Evolutionary conservation across 2,113 vertebrate species (phyloP).

Genomic region (Cariama cristata): DNA sequence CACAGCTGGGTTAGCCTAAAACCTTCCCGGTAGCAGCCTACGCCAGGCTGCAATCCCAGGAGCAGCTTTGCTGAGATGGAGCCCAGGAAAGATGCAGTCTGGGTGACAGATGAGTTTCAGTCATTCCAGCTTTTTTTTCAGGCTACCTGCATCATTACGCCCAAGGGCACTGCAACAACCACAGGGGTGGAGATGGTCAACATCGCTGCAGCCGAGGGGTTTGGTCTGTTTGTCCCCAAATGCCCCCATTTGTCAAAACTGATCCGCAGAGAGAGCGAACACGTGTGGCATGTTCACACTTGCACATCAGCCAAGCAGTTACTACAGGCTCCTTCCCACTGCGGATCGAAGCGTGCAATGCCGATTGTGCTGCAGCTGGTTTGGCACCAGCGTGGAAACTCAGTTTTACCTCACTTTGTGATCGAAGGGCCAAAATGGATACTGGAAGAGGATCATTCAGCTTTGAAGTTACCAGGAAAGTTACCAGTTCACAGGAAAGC

Average conservation of each 20-base stretch:
- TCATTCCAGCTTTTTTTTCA: background rate
- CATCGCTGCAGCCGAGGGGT: accelerated
- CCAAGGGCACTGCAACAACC: background rate
- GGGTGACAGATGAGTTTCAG: background rate
- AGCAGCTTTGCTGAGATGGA: background rate
- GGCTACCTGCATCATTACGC: accelerated
- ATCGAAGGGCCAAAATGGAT: accelerated
- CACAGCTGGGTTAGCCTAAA: background rate
- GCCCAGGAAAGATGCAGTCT: accelerated
- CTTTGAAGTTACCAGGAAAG: background rate
- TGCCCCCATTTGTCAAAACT: accelerated
- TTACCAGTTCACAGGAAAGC: background rate
- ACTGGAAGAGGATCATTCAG: background rate
- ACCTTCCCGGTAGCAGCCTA: background rate
- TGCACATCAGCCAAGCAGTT: accelerated
- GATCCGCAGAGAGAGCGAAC: accelerated
- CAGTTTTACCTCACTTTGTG: accelerated
- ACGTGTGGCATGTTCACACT: accelerated
- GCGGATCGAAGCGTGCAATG: accelerated
- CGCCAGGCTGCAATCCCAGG: accelerated
- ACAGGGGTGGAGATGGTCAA: background rate
- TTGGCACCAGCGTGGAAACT: background rate
- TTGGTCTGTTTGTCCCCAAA: background rate
- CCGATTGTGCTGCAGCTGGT: accelerated
- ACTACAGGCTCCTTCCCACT: accelerated